phyloP scores from a whole-genome alignment of 2,888 invertebrate genomes.

The Antheraea assamensis region DNA sequence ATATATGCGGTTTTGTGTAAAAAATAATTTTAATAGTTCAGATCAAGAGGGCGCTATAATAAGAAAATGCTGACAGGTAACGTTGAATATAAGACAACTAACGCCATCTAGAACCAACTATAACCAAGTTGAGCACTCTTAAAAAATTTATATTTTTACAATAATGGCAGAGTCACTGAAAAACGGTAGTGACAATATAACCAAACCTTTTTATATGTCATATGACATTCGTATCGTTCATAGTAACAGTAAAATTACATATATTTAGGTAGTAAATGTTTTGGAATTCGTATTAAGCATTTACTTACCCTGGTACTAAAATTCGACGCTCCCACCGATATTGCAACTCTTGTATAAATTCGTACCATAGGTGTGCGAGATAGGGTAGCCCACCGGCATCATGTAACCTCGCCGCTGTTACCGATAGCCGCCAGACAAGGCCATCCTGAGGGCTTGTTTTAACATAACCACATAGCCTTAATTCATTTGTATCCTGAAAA shows the following conservation, averaged over 20 bases:
- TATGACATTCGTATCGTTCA: neutral
- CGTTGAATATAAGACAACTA: conserved; percentile 1
- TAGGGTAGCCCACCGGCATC: conserved; percentile 90
- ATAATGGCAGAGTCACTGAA: neutral
- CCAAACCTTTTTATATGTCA: neutral
- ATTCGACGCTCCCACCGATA: conserved; percentile 93
- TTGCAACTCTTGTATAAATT: conserved; percentile 94
- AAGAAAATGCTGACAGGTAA: neutral
- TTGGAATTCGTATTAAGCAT: neutral
- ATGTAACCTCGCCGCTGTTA: conserved; percentile 87
- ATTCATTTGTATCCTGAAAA: conserved; percentile 74
- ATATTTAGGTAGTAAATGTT: too few species aligned
- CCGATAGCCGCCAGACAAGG: conserved; percentile 90
- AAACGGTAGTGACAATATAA: neutral
- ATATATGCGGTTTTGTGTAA: neutral
- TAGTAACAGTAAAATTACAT: neutral
- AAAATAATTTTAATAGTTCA: neutral
- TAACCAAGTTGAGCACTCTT: neutral
- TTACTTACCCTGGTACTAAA: conserved; percentile 93
- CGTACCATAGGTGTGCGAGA: conserved; percentile 96
- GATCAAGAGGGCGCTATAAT: neutral
- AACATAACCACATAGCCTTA: conserved; percentile 78
- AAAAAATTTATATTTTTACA: neutral
- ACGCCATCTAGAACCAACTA: neutral
- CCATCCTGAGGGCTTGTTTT: conserved; percentile 92